Evolutionary conservation across 2,888 invertebrate genomes (phyloP).

Genomic region (Chloroclysta siterata): DNA sequence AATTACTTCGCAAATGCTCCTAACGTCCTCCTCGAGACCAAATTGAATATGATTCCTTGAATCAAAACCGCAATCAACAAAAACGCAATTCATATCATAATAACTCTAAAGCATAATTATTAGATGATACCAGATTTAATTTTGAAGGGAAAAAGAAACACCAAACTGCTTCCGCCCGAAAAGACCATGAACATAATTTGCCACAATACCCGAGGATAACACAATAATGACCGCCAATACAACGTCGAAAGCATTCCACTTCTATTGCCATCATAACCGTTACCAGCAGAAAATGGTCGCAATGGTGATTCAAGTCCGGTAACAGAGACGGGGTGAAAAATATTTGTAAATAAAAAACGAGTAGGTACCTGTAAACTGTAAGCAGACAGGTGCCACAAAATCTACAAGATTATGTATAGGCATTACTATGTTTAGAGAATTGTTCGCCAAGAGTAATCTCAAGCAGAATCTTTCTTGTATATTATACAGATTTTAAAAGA

Average conservation of each 20-base stretch:
- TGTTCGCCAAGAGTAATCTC: no score
- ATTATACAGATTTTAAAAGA: no score
- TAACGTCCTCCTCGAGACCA: neutral
- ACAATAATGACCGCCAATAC: conserved; percentile 26
- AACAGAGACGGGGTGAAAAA: neutral
- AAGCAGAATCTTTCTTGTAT: no score
- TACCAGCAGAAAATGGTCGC: conserved; percentile 34
- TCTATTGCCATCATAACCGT: conserved; percentile 32
- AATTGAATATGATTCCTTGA: neutral
- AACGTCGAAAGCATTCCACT: conserved; percentile 19
- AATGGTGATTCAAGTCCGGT: conserved; percentile 14
- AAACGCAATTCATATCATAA: neutral
- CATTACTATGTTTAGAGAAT: no score
- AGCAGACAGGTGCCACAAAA: neutral
- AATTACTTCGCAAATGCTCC: conserved; percentile 1
- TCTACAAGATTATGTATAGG: neutral
- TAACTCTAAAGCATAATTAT: no score
- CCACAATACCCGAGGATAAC: conserved; percentile 25
- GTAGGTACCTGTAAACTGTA: no score
- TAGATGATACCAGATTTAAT: neutral
- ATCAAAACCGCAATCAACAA: neutral
- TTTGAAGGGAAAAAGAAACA: neutral
- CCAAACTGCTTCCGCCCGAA: conserved; percentile 11
- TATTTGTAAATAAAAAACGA: neutral
- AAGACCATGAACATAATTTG: conserved; percentile 18